These are phyloP conservation scores for Synergus itoensis DNA, from an alignment of 2,888 invertebrate species.

Conservation along the genomic window DNA sequence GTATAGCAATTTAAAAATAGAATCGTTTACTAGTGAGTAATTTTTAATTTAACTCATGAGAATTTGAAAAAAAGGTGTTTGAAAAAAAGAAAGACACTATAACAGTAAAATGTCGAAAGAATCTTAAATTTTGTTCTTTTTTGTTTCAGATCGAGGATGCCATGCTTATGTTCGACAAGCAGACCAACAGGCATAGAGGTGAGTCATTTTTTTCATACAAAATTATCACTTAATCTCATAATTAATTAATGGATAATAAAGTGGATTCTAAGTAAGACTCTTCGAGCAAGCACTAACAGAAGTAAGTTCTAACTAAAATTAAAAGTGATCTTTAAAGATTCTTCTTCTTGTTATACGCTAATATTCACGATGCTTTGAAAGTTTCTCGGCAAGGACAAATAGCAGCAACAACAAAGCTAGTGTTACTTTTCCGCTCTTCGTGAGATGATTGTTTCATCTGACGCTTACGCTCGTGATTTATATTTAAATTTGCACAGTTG, in stretches of 20 bases:
- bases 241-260: background rate
- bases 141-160: conserved; percentile 98
- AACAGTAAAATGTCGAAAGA: background rate
- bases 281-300: background rate
- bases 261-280: background rate
- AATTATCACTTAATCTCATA: background rate
- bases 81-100: background rate
- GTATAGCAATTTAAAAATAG: too few relatives aligned
- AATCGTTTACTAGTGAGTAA: too few relatives aligned
- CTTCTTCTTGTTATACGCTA: background rate
- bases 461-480: conserved; percentile 29
- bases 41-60: too few relatives aligned
- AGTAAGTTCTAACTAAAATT: background rate
- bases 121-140: conserved; percentile 3
- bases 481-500: conserved; percentile 48
- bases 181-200: conserved; percentile 99
- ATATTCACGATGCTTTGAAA: background rate
- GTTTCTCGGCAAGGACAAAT: conserved; percentile 4
- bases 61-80: background rate
- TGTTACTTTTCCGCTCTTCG: conserved; percentile 16
- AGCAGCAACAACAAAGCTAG: background rate
- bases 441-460: conserved; percentile 30
- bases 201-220: conserved; percentile 55
- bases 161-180: conserved; percentile 99
- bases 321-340: background rate